Conservation (phyloP, 2,113 vertebrate species). For the Burhinus oedicnemus region DNA sequence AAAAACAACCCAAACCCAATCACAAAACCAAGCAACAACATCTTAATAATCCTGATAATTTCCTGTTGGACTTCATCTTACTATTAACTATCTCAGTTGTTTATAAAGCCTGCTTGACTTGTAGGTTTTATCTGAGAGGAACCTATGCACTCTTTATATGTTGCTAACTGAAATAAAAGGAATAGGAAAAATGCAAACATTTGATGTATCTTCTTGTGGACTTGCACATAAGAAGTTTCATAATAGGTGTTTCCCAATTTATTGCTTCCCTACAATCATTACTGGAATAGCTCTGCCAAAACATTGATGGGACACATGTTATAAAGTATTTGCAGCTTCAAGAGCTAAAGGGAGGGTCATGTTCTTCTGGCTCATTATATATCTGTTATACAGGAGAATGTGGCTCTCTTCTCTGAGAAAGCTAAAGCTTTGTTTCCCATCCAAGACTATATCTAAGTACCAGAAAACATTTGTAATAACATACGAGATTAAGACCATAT, state of each 20-base stretch:
- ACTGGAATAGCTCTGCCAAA: constrained; percentile 32
- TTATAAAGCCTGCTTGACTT: background rate
- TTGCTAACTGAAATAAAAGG: constrained; percentile 35
- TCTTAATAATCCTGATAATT: background rate
- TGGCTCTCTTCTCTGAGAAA: background rate
- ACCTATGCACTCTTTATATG: background rate
- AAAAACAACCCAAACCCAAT: background rate
- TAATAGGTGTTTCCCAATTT: constrained; percentile 30
- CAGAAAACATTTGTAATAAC: background rate
- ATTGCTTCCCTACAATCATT: constrained; percentile 23
- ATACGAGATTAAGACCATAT: background rate
- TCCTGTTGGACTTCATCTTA: background rate
- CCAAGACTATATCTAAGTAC: background rate
- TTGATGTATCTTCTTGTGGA: background rate
- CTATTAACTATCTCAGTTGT: background rate
- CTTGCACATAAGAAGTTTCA: constrained; percentile 28
- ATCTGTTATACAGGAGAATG: background rate
- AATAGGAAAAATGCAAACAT: constrained; percentile 34
- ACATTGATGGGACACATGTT: constrained; percentile 31
- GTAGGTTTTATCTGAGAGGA: background rate
- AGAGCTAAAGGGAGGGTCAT: background rate
- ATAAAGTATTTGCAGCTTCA: constrained; percentile 40
- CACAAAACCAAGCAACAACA: background rate
- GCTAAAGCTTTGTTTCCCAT: background rate
- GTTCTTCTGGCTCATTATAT: background rate